Base-by-base conservation (phyloP, 2,797 vertebrate species). In the Sus cebifrons region DNA sequence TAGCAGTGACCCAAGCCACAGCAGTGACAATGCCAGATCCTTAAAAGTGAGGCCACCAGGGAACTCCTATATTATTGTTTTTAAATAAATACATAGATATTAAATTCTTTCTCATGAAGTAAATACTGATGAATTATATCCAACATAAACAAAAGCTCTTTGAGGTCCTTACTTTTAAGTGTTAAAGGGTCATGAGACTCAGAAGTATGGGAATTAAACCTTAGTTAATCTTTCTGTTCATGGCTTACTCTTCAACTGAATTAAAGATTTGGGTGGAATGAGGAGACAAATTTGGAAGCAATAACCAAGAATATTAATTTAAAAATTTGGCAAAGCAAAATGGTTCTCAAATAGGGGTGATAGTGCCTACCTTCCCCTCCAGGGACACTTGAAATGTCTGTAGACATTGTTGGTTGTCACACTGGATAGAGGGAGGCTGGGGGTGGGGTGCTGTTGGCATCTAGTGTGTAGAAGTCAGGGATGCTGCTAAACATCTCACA, bases 121-220 rank as follows among this genome's bases (percentile, higher is more conserved):
- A 62, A 52, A 85, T 85, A 78, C 12, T 62, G 25, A 85, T 70
- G 70, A 67, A 64, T 90, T 79, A 78, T 27, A 56, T 7, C 21
- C 32, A 64, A 71, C 44, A 90, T 74, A 79, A 36, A 79, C 12
- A 78, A 90, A 64, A 79, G 15, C n/a, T 78, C 64, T 62, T 73
- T 62, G 65, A 81, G 20, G 18, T 71, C 3, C 13, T 87, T 54
- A 79, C 44, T 64, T 85, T 70, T 78, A 62, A 62, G 23, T 16
- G 27, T 32, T 60, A 86, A 79, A 9, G 12, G 14, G n/a, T 40
- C 23, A n/a, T 40, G 25, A 82, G 29, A 95, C 23, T 52, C 84
- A 68, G 64, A 87, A 86, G 6, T 62, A 68, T 60, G 18, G 75
- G 36, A 92, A 82, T 87, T 75, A 75, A 95, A 64, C 40, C 18